Evolutionary conservation across 2,797 vertebrate genomes (phyloP), one percentile per base, ranked within the genome.

Genomic region (Podarcis lilfordi): DNA sequence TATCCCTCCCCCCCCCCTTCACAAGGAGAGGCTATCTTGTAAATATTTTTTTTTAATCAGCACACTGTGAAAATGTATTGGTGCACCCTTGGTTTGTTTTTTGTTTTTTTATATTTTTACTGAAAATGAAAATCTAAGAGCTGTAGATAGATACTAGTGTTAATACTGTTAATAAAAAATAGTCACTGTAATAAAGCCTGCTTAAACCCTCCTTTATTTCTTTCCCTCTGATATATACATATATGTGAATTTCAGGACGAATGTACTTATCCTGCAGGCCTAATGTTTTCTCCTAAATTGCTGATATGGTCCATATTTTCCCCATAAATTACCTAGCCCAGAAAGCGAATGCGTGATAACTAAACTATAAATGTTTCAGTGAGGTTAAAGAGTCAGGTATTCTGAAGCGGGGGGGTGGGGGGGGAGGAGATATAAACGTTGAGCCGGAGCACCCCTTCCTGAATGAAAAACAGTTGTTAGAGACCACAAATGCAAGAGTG

Each of bases 61-160:
- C 96, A 91, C 97, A 97, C 97, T 97, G 96, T 97, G 97, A 97
- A 97, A 95, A 96, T 97, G 95, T 97, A 96, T 95, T 95, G 97
- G 95, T 97, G 97, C 97, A 97, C 96, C 96, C 96, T 96, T 91
- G 8, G 61, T 64, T 64, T 64, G 17, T 64, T 64, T 19, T 64
- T 89, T 3, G 3, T 96, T 97, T 96, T 92, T 95, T 96, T 96
- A 96, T 96, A 96, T 96, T 96, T 96, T 94, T 96, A 96, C 94
- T 95, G 94, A 96, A 95, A 95, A 89, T 93, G 92, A 94, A 95
- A 94, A 84, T 89, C 92, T 93, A 88, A 95, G 94, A 95, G 40
- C 29, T 96, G 94, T 97, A 97, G 96, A 96, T 95, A 96, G 95
- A 91, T 94, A 94, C 90, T 96, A 93, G 90, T 94, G 94, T 95